Evolutionary conservation across 2,797 vertebrate species (phyloP).

Genomic region (Pristis pectinata): DNA sequence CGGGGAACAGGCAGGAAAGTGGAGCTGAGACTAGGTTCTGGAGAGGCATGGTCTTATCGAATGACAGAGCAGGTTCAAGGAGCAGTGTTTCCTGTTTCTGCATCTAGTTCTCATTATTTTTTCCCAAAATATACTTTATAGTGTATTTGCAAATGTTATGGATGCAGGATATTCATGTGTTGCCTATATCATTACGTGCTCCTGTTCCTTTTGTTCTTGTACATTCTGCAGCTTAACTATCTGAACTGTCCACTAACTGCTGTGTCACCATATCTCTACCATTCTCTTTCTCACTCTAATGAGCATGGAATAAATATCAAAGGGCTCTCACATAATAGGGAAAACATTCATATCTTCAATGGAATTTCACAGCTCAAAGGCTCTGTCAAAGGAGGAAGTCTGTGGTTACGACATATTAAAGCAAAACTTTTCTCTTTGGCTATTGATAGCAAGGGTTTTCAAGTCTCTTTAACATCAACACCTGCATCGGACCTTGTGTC

Average conservation of each 20-base stretch:
- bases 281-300: not conserved
- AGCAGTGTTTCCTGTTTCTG: no score
- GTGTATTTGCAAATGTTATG: no score
- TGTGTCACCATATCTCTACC: not conserved
- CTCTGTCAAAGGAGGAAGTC: constrained; percentile 21
- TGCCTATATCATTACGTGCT: no score
- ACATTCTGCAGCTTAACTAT: no score
- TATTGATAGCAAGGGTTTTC: constrained; percentile 18
- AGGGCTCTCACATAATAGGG: not conserved
- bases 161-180: no score
- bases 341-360: constrained; percentile 27
- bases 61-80: no score
- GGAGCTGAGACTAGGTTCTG: no score
- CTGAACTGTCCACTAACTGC: not conserved
- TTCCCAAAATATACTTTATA: no score
- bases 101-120: no score
- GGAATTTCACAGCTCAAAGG: constrained; percentile 33
- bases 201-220: no score
- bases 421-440: not conserved
- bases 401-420: constrained; percentile 25
- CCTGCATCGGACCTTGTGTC: not conserved
- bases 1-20: no score
- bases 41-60: no score
- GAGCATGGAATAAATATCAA: not conserved
- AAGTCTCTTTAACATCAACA: constrained; percentile 26